phyloP scores from a whole-genome alignment of 2,797 vertebrate species.

The Sebastes itinus region DNA sequence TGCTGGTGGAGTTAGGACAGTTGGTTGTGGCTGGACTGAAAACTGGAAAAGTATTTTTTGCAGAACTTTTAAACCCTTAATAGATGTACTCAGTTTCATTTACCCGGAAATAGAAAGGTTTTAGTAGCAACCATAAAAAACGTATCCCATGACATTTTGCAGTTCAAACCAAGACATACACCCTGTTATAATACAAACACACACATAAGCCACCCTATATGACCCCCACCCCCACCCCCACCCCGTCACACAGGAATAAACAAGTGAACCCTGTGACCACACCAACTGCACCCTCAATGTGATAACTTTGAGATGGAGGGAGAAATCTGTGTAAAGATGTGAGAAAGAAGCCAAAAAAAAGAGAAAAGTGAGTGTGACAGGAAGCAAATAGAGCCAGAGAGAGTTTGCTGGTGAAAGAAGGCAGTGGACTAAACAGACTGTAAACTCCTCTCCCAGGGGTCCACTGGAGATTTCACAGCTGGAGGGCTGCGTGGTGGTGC shows the following conservation, averaged over 20 bases:
- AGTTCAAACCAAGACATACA: background rate
- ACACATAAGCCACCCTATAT: background rate
- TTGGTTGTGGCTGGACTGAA: background rate
- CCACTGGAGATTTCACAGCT: conserved; percentile 48
- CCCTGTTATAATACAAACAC: background rate
- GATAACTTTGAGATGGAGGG: conserved; percentile 3
- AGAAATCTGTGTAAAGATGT: background rate
- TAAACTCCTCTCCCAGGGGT: conserved; percentile 25
- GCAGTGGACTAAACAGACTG: conserved; percentile 24
- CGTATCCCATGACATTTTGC: background rate
- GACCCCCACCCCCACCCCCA: background rate
- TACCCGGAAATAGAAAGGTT: background rate
- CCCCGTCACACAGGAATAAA: conserved; percentile 30
- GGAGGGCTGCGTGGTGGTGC: conserved; percentile 4
- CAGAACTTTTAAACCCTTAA: background rate
- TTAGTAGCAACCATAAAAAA: background rate
- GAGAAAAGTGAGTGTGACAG: background rate
- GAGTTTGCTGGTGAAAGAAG: background rate
- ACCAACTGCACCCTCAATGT: conserved; percentile 1
- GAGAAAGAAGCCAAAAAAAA: background rate
- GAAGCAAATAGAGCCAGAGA: background rate
- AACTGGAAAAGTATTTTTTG: background rate
- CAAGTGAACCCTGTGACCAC: conserved; percentile 20
- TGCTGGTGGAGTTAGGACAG: background rate
- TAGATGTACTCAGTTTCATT: background rate